Conservation (phyloP, 1,140 invertebrate species). For the Meloidogyne floridensis region DNA sequence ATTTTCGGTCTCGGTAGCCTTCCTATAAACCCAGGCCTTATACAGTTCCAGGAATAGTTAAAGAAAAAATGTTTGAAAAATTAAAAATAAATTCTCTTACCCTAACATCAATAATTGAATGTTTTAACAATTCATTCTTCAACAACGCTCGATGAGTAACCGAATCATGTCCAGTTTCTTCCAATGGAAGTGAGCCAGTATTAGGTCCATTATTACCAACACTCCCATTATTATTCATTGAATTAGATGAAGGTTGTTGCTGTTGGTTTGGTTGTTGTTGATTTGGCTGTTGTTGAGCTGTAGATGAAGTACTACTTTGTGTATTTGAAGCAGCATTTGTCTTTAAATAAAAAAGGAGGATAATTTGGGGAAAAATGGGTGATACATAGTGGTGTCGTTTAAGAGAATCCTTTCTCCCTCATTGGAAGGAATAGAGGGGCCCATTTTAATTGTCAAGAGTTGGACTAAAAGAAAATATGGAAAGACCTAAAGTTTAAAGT, state of each 20-base stretch:
- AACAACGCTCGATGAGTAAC: slow-evolving; percentile 58
- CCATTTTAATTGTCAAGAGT: no score
- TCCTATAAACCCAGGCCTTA: background rate
- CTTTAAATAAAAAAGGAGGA: background rate
- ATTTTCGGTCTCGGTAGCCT: background rate
- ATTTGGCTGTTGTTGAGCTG: slow-evolving; percentile 5
- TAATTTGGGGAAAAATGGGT: background rate
- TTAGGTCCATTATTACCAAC: slow-evolving; percentile 18
- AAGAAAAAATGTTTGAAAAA: background rate
- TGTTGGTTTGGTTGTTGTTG: slow-evolving; percentile 15
- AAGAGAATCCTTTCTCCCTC: no score
- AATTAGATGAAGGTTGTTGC: background rate
- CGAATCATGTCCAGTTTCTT: slow-evolving; percentile 56
- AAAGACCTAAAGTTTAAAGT: no score
- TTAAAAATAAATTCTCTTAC: slow-evolving; percentile 42
- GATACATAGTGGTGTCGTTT: no score
- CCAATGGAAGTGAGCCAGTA: slow-evolving; percentile 27
- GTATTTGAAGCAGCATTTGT: background rate
- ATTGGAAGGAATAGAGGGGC: no score
- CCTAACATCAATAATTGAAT: slow-evolving; percentile 63
- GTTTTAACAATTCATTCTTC: slow-evolving; percentile 61
- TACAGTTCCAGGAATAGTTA: background rate
- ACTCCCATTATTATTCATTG: background rate
- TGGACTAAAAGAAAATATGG: no score
- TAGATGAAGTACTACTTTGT: slow-evolving; percentile 24